Percentiles rank a stretch among this genome's conserved stretches.
Evolutionary conservation across 2,113 vertebrate species (phyloP).

Genomic region (Paramormyrops kingsleyae): DNA sequence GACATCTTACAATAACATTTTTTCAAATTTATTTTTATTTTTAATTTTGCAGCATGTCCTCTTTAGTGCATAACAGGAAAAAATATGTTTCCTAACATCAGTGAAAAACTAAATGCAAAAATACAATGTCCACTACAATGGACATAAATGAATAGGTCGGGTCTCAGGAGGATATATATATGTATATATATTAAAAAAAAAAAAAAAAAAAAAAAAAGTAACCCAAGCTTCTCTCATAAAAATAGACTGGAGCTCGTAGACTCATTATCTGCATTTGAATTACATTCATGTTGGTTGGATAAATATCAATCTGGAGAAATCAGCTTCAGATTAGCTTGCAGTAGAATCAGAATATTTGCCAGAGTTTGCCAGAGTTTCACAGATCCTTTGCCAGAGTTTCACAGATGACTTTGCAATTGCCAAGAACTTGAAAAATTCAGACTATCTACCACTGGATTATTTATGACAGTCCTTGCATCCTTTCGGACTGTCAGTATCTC

Average conservation of each 20-base stretch:
- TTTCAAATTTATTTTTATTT: too few relatives aligned
- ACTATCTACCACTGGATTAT: not conserved
- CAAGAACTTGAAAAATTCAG: not conserved
- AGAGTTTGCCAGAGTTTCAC: not conserved
- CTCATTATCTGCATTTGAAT: not conserved
- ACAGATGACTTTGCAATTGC: not conserved
- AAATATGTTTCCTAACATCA: too few relatives aligned
- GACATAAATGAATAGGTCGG: too few relatives aligned
- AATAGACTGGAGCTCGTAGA: not conserved
- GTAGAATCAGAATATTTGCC: not conserved
- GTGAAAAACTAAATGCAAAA: too few relatives aligned
- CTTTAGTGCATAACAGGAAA: too few relatives aligned
- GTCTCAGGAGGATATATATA: too few relatives aligned
- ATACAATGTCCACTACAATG: too few relatives aligned
- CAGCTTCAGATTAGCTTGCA: not conserved
- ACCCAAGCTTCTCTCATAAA: not conserved
- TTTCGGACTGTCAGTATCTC: not conserved
- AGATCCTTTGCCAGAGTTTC: not conserved
- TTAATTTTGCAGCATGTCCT: too few relatives aligned
- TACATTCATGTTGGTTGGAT: not conserved
- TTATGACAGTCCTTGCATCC: not conserved
- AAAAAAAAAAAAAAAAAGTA: too few relatives aligned
- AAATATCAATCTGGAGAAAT: not conserved
- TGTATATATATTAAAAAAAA: too few relatives aligned
- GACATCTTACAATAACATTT: too few relatives aligned